Base-by-base conservation (phyloP, 92 coral and sea anemone genomes). In the Paramuricea clavata region DNA sequence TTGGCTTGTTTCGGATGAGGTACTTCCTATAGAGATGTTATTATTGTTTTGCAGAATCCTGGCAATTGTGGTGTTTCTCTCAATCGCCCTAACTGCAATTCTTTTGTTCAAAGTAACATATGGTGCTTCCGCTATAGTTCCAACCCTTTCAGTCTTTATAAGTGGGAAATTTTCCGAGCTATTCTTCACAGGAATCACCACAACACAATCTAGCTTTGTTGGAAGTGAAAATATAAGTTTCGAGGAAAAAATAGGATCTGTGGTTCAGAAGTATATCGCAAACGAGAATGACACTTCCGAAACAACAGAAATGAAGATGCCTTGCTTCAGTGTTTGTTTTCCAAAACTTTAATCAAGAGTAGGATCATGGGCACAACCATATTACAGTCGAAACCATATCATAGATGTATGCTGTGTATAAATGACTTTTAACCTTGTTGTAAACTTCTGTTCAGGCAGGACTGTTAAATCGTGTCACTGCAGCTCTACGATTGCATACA, bases 141-240 rank as follows among this genome's bases (percentile, higher is more conserved):
- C 89, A 33, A 71, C 68, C 23, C 49, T 89, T 23, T 49, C 86
- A 12, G 89, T 85, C 12, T 89, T 89, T 72, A 23, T 89, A n/a
- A 89, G 87, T 41, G 92, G 92, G 25, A 78, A 85, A 79, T 22
- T 89, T 7, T 85, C 92, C 1, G 77, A 85, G 81, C 25, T 78
- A 15, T 89, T 89, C 77, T 79, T 89, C 52, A 79, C 69, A 6
- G 49, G 78, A 33, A 80, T 85, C 36, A 78, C 89, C 4, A 16
- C 85, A 8, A 16, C 85, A 8, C 83, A 61, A 12, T 16, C 69
- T 28, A 77, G 22, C 19, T 64, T 89, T 12, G 59, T 4, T 31
- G 89, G 92, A 34, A 71, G 86, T 74, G 80, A 88, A 16, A 83
- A 65, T 65, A 68, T 76, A 39, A 16, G 16, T 13, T 47, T 22